Evolutionary conservation across 2,113 vertebrate species (phyloP).

Genomic region (Sialia sialis): DNA sequence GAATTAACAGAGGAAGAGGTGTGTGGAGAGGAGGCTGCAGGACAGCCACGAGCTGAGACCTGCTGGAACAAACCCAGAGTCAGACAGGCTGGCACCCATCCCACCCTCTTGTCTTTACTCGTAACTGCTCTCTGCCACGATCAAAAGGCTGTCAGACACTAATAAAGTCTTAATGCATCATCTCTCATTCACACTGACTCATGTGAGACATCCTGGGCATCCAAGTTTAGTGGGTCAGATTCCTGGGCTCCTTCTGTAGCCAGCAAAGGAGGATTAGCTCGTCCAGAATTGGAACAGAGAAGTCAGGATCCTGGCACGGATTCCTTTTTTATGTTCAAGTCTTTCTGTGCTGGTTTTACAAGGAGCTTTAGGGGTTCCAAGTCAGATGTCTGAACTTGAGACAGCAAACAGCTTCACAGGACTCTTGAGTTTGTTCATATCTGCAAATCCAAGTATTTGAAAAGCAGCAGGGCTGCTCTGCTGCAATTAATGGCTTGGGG

Average conservation of each 20-base stretch:
- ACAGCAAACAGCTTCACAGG: neutral
- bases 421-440: neutral
- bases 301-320: neutral
- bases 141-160: conserved; percentile 47
- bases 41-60: neutral
- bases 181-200: conserved; percentile 32
- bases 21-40: neutral
- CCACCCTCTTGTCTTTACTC: conserved; percentile 26
- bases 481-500: neutral
- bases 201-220: neutral
- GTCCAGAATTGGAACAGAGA: neutral
- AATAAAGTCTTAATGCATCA: conserved; percentile 47
- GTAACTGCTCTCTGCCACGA: neutral
- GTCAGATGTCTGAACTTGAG: neutral
- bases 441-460: neutral
- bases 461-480: neutral
- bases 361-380: neutral
- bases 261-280: neutral
- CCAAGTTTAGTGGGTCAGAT: neutral
- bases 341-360: neutral
- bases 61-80: conserved; percentile 43
- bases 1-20: neutral
- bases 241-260: neutral
- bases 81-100: conserved; percentile 40
- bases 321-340: neutral